These are phyloP conservation scores for Acanthaster planci DNA, from an alignment of 35 echinoderm and acorn worm species.

Conservation along the genomic window DNA sequence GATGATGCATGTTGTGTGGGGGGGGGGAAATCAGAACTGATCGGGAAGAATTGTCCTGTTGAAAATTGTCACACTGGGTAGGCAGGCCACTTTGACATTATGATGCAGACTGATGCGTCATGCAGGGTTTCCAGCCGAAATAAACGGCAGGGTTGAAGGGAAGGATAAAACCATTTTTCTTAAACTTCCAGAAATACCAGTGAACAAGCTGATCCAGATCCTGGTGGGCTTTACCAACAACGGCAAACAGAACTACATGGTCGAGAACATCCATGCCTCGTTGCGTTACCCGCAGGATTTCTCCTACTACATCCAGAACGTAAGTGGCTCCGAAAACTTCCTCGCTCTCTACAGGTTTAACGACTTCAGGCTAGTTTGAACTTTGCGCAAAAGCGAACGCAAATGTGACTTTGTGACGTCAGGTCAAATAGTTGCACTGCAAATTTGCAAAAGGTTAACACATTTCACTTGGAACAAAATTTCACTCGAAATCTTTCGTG, in stretches of 20 bases:
- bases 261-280: constrained; percentile 90
- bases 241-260: constrained; percentile 70
- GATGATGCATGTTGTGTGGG: too few species aligned
- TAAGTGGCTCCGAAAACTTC: constrained; percentile 80
- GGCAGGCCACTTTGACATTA: background rate
- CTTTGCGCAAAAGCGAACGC: too few species aligned
- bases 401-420: too few species aligned
- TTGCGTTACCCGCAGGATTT: constrained; percentile 99
- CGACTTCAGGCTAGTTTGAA: too few species aligned
- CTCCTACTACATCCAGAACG: constrained; percentile 90
- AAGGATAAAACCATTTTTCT: background rate
- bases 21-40: too few species aligned
- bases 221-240: constrained; percentile 97
- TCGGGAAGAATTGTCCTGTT: too few species aligned
- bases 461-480: too few species aligned
- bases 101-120: background rate
- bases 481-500: too few species aligned
- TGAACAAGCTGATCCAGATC: constrained; percentile 71
- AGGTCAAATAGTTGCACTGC: too few species aligned
- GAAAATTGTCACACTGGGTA: background rate
- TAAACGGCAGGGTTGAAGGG: background rate
- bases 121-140: background rate
- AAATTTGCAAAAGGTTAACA: too few species aligned
- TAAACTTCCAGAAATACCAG: constrained; percentile 74
- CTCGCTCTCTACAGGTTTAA: too few species aligned